Evolutionary conservation across 2,888 invertebrate genomes (phyloP).

Genomic region (Spodoptera picta): DNA sequence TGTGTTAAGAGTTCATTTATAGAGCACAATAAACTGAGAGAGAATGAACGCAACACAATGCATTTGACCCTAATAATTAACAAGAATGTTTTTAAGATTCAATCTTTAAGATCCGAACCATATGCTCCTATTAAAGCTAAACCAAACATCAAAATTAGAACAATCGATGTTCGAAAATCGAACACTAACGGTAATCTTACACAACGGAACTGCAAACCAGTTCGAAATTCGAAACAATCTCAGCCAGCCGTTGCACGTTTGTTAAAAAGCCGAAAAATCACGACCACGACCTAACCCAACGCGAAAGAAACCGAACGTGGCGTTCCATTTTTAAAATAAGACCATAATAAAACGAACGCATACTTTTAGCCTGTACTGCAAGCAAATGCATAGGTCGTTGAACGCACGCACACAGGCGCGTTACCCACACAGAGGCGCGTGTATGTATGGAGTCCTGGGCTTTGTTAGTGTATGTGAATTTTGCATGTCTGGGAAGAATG

Average conservation of each 20-base stretch:
- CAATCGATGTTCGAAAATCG: slow-evolving; percentile 59
- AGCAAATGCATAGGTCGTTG: slow-evolving; percentile 87
- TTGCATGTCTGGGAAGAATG: slow-evolving; percentile 88
- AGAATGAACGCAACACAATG: slow-evolving; percentile 35
- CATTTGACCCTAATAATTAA: slow-evolving; percentile 46
- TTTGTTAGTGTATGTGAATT: slow-evolving; percentile 79
- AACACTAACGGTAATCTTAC: slow-evolving; percentile 68
- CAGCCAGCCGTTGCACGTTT: slow-evolving; percentile 39
- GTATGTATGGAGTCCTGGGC: slow-evolving; percentile 64
- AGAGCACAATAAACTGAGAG: slow-evolving; percentile 28
- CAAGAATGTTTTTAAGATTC: slow-evolving; percentile 48
- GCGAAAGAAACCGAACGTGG: slow-evolving; percentile 79
- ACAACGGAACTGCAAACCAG: slow-evolving; percentile 66
- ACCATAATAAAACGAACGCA: slow-evolving; percentile 88
- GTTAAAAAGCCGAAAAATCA: slow-evolving; percentile 58
- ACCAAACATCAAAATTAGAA: slow-evolving; percentile 55
- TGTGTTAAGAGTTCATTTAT: slow-evolving; percentile 20
- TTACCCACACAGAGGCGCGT: slow-evolving; percentile 65
- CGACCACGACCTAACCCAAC: slow-evolving; percentile 85
- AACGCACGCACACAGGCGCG: slow-evolving; percentile 76
- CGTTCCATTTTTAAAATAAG: slow-evolving; percentile 87
- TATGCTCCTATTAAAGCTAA: slow-evolving; percentile 44
- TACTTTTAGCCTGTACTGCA: slow-evolving; percentile 88
- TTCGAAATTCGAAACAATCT: slow-evolving; percentile 60
- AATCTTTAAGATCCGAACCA: slow-evolving; percentile 37